phyloP scores from a whole-genome alignment of 2,797 vertebrate species.

The Microctenopoma steveboyesi region DNA sequence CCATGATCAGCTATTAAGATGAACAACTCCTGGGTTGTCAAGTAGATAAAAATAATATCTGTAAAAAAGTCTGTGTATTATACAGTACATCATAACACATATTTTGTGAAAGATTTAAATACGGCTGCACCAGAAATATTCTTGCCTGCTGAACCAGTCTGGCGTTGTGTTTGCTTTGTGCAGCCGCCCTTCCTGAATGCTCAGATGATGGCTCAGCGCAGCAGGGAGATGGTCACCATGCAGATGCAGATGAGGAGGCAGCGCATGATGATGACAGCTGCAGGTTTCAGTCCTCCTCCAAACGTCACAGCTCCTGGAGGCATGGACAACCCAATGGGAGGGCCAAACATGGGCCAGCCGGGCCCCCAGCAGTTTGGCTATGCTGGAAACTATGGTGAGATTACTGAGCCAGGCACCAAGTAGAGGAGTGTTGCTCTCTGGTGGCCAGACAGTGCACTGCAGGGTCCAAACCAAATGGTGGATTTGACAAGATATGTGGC shows the following conservation, averaged over 20 bases:
- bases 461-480: neutral
- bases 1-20: neutral
- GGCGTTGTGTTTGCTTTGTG: constrained; percentile 9
- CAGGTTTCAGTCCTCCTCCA: constrained; percentile 93
- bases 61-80: neutral
- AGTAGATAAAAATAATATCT: neutral
- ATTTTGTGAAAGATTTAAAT: constrained; percentile 17
- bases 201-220: constrained; percentile 96
- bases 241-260: constrained; percentile 89
- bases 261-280: constrained; percentile 90
- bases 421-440: constrained; percentile 61
- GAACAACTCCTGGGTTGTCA: neutral
- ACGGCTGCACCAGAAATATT: neutral
- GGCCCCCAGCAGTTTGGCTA: constrained; percentile 92
- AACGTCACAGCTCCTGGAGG: constrained; percentile 93
- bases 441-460: constrained; percentile 41
- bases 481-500: neutral
- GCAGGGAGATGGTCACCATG: constrained; percentile 91
- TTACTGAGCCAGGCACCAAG: too few relatives aligned
- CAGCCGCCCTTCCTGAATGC: constrained; percentile 93
- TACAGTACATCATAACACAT: neutral
- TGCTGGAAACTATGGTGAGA: constrained; percentile 90
- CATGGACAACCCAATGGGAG: constrained; percentile 90
- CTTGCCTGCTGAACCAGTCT: neutral
- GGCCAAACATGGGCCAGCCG: constrained; percentile 88